phyloP scores from a whole-genome alignment of 2,113 vertebrate genomes.

The Pygoscelis adeliae region DNA sequence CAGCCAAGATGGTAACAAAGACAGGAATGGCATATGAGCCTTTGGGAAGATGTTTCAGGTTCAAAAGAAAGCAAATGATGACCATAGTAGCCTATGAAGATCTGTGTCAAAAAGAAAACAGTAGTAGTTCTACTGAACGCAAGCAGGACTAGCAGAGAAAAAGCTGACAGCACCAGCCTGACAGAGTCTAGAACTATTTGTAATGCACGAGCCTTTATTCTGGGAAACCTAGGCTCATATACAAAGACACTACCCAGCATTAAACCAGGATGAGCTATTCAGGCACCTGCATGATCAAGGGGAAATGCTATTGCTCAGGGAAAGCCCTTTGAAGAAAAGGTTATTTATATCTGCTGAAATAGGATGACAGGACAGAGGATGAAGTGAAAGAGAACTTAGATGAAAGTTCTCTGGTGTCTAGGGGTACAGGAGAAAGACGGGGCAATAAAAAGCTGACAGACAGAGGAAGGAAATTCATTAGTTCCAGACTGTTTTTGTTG shows the following conservation, averaged over 20 bases:
- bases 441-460: background rate
- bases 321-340: background rate
- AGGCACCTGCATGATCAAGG: background rate
- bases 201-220: background rate
- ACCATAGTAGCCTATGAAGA: background rate
- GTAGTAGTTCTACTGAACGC: background rate
- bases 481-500: background rate
- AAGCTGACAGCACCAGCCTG: background rate
- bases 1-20: background rate
- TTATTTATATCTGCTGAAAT: background rate
- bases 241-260: background rate
- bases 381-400: background rate
- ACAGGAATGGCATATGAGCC: background rate
- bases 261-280: background rate
- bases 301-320: background rate
- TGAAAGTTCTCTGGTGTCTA: background rate
- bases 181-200: background rate
- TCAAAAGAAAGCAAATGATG: background rate
- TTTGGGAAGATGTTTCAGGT: background rate
- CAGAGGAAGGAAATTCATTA: background rate
- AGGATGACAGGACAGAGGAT: background rate
- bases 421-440: background rate
- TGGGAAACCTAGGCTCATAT: background rate
- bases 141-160: background rate
- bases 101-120: background rate